phyloP scores from a whole-genome alignment of 64 coral and sea anemone genomes.

The Montipora foliosa region DNA sequence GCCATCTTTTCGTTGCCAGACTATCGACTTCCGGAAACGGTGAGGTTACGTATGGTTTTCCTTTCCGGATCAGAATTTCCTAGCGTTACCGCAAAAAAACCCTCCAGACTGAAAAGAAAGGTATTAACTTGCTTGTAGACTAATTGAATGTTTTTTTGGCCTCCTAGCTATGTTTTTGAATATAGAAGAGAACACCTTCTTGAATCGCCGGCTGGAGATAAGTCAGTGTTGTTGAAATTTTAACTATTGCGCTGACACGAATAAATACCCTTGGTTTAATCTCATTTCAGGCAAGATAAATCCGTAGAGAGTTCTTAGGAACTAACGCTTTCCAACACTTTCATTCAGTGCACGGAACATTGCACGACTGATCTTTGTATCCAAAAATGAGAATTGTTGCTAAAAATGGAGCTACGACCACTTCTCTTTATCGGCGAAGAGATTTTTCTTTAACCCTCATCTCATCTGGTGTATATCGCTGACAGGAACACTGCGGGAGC shows the following conservation, averaged over 20 bases:
- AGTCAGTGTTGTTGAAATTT: not conserved
- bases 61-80: not conserved
- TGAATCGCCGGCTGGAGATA: not conserved
- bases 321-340: conserved; percentile 14
- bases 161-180: not conserved
- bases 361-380: not conserved
- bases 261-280: conserved; percentile 15
- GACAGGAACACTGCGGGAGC: conserved; percentile 51
- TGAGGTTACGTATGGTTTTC: not conserved
- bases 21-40: conserved; percentile 38
- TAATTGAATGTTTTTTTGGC: not conserved
- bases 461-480: conserved; percentile 7
- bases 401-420: not conserved
- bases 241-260: not conserved
- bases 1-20: conserved; percentile 50
- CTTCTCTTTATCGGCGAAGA: not conserved
- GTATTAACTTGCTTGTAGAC: not conserved
- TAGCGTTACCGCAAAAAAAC: not conserved
- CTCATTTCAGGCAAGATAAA: conserved; percentile 20
- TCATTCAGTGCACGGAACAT: conserved; percentile 30
- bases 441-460: not conserved
- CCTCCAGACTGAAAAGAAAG: not conserved
- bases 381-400: not conserved
- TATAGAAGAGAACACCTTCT: not conserved
- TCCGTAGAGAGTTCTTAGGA: conserved; percentile 32